Base-by-base conservation (phyloP, 2,113 vertebrate species). In the Bolborhynchus lineola region DNA sequence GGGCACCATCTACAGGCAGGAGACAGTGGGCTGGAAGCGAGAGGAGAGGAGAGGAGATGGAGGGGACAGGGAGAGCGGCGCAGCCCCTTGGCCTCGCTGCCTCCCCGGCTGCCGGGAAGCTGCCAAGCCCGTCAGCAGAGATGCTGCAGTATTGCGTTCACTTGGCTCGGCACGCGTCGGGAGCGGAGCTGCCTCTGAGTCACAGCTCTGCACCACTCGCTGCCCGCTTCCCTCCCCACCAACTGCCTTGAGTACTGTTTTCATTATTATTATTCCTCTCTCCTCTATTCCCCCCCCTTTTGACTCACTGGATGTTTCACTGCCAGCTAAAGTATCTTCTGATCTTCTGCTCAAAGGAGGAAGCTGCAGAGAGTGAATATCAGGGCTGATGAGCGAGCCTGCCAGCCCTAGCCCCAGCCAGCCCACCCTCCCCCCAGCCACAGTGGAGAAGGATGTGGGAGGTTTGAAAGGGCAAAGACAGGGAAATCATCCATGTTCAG, bases 141-240 rank as follows among this genome's bases (percentile, higher is more conserved):
- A 55, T 74, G 92, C 93, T 82, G 96, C 93, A 75, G 95, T 9
- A 35, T 0, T 14, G 67, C 13, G 47, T 19, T 55, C 19, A 10
- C 70, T 87, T 21, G 78, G 84, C 92, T 92, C 44, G 3, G 90
- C 75, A 37, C 15, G 1, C 47, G 15, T 25, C 16, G 4, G 62
- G 86, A 91, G 80, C n/a, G 0, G 77, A 84, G 89, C 93, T 80
- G 76, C 79, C 79, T 31, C 55, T 95, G 93, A 95, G 41, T 95
- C 96, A 91, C 87, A 63, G 88, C 82, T 82, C 95, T 91, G 91
- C 89, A 60, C 69, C 94, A 90, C 90, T 82, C 47, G 2, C 55
- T 64, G 87, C 93, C 91, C 6, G 60, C 87, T 50, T 4, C 71
- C 87, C 78, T 63, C 83, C 87, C 87, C 68, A 24, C 77, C 8